Evolutionary conservation across 2,888 invertebrate genomes (phyloP).

Genomic region (Syrphus vitripennis): DNA sequence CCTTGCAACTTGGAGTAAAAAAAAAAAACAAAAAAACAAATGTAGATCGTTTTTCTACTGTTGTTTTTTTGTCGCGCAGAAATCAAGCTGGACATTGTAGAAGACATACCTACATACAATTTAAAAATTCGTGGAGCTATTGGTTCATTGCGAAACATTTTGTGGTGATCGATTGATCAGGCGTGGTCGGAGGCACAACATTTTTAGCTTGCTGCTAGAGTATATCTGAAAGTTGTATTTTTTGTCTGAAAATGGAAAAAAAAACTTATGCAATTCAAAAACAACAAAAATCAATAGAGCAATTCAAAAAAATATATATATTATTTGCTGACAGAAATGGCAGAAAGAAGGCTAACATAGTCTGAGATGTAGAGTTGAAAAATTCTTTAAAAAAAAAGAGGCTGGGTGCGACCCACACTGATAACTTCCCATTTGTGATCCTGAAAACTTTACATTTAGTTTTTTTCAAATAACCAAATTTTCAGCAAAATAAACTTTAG

Average conservation of each 20-base stretch:
- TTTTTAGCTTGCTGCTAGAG: background rate
- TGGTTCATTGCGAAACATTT: conserved; percentile 20
- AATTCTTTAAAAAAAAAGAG: no score
- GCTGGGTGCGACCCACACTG: no score
- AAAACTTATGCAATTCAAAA: conserved; percentile 35
- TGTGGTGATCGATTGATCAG: conserved; percentile 64
- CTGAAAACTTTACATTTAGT: no score
- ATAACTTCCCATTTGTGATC: no score
- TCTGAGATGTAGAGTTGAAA: background rate
- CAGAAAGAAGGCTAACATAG: background rate
- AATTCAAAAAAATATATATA: background rate
- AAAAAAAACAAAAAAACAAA: conserved; percentile 21
- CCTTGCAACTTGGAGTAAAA: conserved; percentile 12
- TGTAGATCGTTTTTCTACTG: conserved; percentile 22
- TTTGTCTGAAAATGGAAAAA: conserved; percentile 12
- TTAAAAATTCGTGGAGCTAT: conserved; percentile 9
- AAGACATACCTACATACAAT: no score
- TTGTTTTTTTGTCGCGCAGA: background rate
- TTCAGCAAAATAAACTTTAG: no score
- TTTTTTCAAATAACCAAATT: no score
- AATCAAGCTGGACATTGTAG: conserved; percentile 48
- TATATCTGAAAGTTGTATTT: conserved; percentile 49
- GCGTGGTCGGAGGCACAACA: conserved; percentile 43
- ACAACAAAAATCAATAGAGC: background rate
- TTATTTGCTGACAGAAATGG: background rate